Conservation (phyloP, 1,140 invertebrate species). For the Drosophila tropicalis region DNA sequence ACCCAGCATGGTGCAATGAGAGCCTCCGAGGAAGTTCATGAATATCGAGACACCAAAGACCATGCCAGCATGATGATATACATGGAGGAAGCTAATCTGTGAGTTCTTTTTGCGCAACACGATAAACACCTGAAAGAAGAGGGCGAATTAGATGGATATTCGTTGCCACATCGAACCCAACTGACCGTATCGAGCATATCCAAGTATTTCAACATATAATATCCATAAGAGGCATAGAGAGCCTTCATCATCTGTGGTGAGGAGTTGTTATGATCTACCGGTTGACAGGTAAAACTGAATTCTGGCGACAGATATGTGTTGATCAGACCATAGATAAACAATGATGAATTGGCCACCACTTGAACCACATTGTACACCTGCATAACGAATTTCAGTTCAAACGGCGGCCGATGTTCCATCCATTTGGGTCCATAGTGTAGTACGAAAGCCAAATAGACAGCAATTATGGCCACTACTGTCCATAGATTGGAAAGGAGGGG, state of each 20-base stretch:
- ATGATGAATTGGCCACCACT: constrained; percentile 87
- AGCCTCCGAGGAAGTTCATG: constrained; percentile 85
- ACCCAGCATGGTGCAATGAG: constrained; percentile 80
- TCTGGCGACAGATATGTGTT: constrained; percentile 83
- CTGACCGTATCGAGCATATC: constrained; percentile 86
- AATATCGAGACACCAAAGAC: constrained; percentile 84
- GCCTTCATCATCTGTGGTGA: constrained; percentile 84
- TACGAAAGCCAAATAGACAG: constrained; percentile 87
- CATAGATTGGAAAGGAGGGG: constrained; percentile 84
- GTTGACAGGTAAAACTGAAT: constrained; percentile 88
- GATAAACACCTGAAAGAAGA: constrained; percentile 86
- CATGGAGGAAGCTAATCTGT: constrained; percentile 92
- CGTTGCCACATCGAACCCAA: neutral
- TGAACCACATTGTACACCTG: constrained; percentile 91
- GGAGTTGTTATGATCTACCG: constrained; percentile 85
- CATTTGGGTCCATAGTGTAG: constrained; percentile 86
- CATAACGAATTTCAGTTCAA: constrained; percentile 87
- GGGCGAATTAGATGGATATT: neutral
- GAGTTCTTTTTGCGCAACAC: constrained; percentile 91
- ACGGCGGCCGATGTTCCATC: constrained; percentile 90
- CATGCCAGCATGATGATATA: constrained; percentile 93
- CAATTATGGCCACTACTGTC: constrained; percentile 84
- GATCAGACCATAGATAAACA: constrained; percentile 86
- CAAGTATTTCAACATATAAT: constrained; percentile 85
- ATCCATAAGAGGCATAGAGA: constrained; percentile 85